Evolutionary conservation across 2,113 vertebrate genomes (phyloP).

Genomic region (Astatotilapia flaviijosephi): DNA sequence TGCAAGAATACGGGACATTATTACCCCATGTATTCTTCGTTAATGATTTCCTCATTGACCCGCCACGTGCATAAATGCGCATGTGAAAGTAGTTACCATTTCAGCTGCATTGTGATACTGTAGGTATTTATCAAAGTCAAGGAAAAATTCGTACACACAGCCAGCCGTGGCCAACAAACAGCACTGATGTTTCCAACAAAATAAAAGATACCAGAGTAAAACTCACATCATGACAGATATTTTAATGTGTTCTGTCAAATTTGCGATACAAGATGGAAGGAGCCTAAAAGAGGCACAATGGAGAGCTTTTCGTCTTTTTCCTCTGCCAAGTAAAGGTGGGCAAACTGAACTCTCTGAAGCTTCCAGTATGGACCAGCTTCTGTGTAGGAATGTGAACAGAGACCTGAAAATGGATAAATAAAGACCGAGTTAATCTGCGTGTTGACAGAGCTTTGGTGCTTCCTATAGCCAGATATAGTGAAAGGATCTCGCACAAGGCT

Average conservation of each 20-base stretch:
- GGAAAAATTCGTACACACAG: neutral
- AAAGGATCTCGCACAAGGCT: neutral
- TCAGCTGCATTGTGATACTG: neutral
- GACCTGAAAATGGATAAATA: neutral
- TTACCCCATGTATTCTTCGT: neutral
- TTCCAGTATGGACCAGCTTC: neutral
- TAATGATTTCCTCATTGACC: neutral
- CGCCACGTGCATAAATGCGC: neutral
- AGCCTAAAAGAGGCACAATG: neutral
- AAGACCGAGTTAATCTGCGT: fast-evolving
- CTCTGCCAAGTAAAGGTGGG: neutral
- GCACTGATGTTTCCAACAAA: neutral
- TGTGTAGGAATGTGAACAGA: neutral
- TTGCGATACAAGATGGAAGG: neutral
- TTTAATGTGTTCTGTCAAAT: neutral
- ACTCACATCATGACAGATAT: neutral
- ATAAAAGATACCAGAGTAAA: neutral
- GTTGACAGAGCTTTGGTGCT: neutral
- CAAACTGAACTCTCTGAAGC: neutral
- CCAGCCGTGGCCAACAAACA: neutral
- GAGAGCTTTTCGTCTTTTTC: neutral
- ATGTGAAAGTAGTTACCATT: neutral
- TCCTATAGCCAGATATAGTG: neutral
- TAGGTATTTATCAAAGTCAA: neutral
- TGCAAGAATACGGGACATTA: neutral